Evolutionary conservation across 2,888 invertebrate species (phyloP).

Genomic region (Thalpophila matura): DNA sequence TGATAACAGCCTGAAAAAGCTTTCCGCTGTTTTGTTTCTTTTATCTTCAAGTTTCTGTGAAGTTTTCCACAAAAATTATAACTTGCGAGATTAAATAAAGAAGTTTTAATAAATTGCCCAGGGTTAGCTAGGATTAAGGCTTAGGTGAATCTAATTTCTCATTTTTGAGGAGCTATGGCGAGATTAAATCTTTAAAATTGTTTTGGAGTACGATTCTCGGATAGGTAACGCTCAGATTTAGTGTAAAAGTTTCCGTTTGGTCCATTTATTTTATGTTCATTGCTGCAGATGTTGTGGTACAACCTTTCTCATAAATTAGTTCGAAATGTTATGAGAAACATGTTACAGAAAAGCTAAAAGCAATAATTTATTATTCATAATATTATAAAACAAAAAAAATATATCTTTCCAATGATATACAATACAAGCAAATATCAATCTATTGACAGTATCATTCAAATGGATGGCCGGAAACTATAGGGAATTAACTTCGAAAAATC

Average conservation of each 20-base stretch:
- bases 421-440: not conserved
- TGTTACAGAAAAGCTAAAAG: not conserved
- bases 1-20: constrained; percentile 90
- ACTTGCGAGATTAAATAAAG: constrained; percentile 88
- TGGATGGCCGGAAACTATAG: not conserved
- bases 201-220: constrained; percentile 56
- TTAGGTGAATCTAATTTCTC: constrained; percentile 76
- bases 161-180: constrained; percentile 60
- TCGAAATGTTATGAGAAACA: constrained; percentile 17
- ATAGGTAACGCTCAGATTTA: constrained; percentile 52
- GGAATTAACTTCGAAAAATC: not conserved
- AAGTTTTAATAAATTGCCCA: constrained; percentile 88
- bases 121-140: constrained; percentile 82
- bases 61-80: constrained; percentile 88
- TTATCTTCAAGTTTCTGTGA: constrained; percentile 87
- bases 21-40: constrained; percentile 90
- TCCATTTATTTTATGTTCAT: constrained; percentile 54
- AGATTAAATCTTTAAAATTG: constrained; percentile 63
- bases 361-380: too few species aligned
- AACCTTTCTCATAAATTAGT: constrained; percentile 36
- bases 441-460: constrained; percentile 6
- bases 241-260: constrained; percentile 47
- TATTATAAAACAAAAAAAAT: not conserved
- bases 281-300: constrained; percentile 44
- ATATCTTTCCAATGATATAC: constrained; percentile 4